Conservation (phyloP, 2,888 invertebrate species). For the Stenotaenia linearis region DNA sequence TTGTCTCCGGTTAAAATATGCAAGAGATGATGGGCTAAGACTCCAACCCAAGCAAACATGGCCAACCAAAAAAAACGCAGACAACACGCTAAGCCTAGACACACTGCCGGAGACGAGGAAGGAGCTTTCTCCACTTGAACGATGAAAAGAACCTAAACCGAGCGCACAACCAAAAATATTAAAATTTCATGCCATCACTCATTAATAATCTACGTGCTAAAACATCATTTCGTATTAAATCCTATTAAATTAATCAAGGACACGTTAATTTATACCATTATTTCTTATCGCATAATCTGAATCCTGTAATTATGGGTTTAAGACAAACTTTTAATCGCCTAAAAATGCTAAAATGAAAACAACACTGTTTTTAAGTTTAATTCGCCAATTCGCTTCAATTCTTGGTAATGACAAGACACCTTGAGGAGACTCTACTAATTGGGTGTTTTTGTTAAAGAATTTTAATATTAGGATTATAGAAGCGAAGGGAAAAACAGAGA, state of each 20-base stretch:
- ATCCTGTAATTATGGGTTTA: not conserved
- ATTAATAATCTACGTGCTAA: too few relatives aligned
- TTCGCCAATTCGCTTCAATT: too few relatives aligned
- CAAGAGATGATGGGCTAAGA: constrained; percentile 17
- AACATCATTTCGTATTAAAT: too few relatives aligned
- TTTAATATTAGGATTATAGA: too few relatives aligned
- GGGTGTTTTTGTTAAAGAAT: too few relatives aligned
- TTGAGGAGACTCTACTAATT: too few relatives aligned
- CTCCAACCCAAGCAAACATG: constrained; percentile 17
- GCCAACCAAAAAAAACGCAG: constrained; percentile 32
- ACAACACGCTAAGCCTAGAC: constrained; percentile 28
- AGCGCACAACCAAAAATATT: too few relatives aligned
- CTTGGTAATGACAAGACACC: too few relatives aligned
- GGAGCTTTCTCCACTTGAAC: constrained; percentile 29
- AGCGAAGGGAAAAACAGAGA: too few relatives aligned
- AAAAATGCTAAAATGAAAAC: not conserved
- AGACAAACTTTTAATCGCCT: not conserved
- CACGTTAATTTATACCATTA: not conserved
- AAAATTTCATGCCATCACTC: too few relatives aligned
- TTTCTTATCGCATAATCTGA: not conserved
- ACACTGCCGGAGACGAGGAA: not conserved
- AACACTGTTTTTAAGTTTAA: too few relatives aligned
- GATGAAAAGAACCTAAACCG: constrained; percentile 28
- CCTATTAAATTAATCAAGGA: too few relatives aligned
- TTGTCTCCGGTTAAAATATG: not conserved